Base-by-base conservation (phyloP, 2,797 vertebrate genomes). In the Siniperca undulata region DNA sequence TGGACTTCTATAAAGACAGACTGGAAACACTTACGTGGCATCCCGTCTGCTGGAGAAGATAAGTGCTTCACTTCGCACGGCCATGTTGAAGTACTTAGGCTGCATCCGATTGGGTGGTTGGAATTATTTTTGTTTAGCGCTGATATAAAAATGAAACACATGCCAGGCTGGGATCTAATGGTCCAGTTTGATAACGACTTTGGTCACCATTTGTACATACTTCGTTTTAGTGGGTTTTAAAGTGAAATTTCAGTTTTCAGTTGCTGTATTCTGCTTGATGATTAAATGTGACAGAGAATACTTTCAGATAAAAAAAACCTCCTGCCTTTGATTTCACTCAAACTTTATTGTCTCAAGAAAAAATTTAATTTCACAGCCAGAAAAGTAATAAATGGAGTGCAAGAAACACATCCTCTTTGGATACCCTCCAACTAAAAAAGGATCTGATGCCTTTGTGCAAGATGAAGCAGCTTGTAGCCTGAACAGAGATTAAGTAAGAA, bases 21-120 rank as follows among this genome's bases (percentile, higher is more conserved):
- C 93, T 91, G 91, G 27, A 94, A 95, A 89, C 92, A 95, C 93
- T 95, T 94, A 95, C 87, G 88, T 93, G 92, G 90, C 94, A 94
- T 94, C 92, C 91, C 89, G 74, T 92, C 86, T 53, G 77, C 89
- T 81, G 85, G 86, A 86, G 91, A 93, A 84, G 89, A 93, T 89
- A 83, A 90, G 88, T 88, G 91, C 91, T 77, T 82, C 70, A 73
- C 89, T 91, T 85, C 66, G 53, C 90, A 77, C 58, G 70, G 79
- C 88, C 93, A 95, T 94, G 82, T 86, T 90, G 91, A 95, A 95
- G 88, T 90, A 94, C 88, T 95, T 94, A 94, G 77, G 69, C 92
- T 82, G 90, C 93, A 95, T 95, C 94, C 93, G 94, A 95, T 95
- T 95, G 95, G 94, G 91, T 91, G 94, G 86, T 91, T 87, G 91